Percentiles rank a stretch among this genome's conserved stretches.
These are phyloP conservation scores for Enteromius radiatus DNA, from an alignment of 2,797 vertebrate species.

Conservation along the genomic window DNA sequence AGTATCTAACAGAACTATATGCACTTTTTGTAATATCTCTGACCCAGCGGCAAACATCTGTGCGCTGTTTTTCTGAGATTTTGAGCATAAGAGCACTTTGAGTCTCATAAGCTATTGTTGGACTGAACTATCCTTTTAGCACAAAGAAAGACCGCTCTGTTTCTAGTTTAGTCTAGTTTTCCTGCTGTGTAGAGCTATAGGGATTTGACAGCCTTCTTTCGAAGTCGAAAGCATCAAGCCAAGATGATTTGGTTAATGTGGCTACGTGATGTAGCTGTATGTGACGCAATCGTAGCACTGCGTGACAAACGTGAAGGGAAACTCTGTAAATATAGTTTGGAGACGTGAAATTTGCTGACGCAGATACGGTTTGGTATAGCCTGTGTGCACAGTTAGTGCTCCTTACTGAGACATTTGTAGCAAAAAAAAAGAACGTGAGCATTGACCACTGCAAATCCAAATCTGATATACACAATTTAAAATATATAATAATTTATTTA, in stretches of 20 bases:
- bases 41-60: constrained; percentile 5
- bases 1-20: constrained; percentile 16
- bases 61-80: background rate
- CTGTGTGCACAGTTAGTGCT: constrained; percentile 65
- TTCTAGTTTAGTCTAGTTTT: background rate
- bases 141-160: constrained; percentile 13
- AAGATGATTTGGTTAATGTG: background rate
- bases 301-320: constrained; percentile 16
- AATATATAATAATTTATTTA: constrained; percentile 36
- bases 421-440: background rate
- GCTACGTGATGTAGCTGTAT: background rate
- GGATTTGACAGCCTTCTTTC: background rate
- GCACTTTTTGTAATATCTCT: constrained; percentile 53
- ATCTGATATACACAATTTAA: constrained; percentile 19
- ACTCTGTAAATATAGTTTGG: constrained; percentile 12
- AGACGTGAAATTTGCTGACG: constrained; percentile 28
- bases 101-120: constrained; percentile 44
- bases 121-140: constrained; percentile 27
- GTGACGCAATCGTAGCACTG: background rate
- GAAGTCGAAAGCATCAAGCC: background rate
- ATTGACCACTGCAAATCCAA: constrained; percentile 8
- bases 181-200: background rate
- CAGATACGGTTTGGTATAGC: constrained; percentile 45
- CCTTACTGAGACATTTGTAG: constrained; percentile 38
- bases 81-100: constrained; percentile 42